A percentile compares a stretch with the other conserved stretches of the same genome.
phyloP scores from a whole-genome alignment of 2,888 invertebrate species.

The Myopa testacea region DNA sequence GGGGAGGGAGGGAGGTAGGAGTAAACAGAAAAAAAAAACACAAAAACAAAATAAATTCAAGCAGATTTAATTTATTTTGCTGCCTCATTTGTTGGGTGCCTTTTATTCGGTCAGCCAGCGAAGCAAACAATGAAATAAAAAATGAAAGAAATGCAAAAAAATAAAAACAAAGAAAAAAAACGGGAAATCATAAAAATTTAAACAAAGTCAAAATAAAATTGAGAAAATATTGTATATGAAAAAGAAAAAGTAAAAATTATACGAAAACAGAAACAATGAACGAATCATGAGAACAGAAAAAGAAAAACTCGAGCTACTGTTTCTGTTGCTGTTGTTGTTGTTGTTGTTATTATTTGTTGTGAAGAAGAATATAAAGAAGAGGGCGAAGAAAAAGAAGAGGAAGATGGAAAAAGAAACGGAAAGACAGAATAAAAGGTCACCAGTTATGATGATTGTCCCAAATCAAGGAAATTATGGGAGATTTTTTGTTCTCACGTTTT shows the following conservation, averaged over 20 bases:
- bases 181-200: not conserved
- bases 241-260: not conserved
- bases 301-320: too few relatives aligned
- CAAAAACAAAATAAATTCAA: constrained; percentile 16
- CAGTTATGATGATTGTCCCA: too few relatives aligned
- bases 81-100: not conserved
- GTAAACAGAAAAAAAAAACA: not conserved
- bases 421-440: too few relatives aligned
- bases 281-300: not conserved
- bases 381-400: not conserved
- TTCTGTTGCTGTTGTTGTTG: too few relatives aligned
- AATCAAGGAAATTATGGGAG: too few relatives aligned
- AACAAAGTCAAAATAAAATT: not conserved
- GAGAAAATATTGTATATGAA: not conserved
- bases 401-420: not conserved
- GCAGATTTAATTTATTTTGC: constrained; percentile 4
- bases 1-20: too few relatives aligned
- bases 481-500: too few relatives aligned
- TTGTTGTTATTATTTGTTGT: not conserved
- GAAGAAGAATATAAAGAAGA: not conserved
- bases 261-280: not conserved
- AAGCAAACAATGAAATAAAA: too few relatives aligned
- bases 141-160: not conserved
- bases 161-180: not conserved
- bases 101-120: not conserved